Evolutionary conservation across 2,888 invertebrate species (phyloP), one percentile per base, ranked within the genome.

Genomic region (Carpatolechia fugitivella): DNA sequence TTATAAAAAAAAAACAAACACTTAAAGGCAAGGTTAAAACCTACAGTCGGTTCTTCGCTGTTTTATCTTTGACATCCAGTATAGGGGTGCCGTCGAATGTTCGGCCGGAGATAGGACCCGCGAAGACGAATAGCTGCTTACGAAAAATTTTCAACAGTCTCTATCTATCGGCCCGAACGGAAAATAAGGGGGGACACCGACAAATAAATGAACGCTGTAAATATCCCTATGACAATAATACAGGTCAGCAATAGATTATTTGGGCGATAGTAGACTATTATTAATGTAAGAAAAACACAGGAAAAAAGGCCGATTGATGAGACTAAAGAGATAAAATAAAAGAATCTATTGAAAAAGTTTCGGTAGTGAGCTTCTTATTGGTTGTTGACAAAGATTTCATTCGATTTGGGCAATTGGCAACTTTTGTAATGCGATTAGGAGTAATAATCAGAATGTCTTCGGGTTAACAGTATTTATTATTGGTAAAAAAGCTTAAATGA

Each of bases 201-300:
- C 81, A 85, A 83, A 90, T 88, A 89, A 89, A 89, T 89, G 89
- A 89, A 70, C 74, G 85, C 74, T 76, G 81, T 90, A 90, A 90
- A 90, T 90, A 87, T 86, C 88, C 78, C 82, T 85, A 87, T 88
- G 89, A 89, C 88, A 89, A 90, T 89, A 90, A 89, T 88, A 89
- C 90, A 89, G 90, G 88, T 90, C 90, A 90, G 90, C 90, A 85
- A 85, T 88, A 90, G 90, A 90, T 90, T 82, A 80, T 78, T 77
- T 74, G 74, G 66, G 63, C 85, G 89, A 90, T 89, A 85, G 81
- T 74, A 78, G 77, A 13, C 81, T 66, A 79, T 85, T 88, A 89
- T 87, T 85, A 85, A 88, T 89, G 88, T 80, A 75, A 73, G 78
- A 85, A 89, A 85, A 88, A 87, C 86, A 87, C 79, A 74, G 82